phyloP scores from a whole-genome alignment of 2,113 vertebrate species.

The Zosterops lateralis region DNA sequence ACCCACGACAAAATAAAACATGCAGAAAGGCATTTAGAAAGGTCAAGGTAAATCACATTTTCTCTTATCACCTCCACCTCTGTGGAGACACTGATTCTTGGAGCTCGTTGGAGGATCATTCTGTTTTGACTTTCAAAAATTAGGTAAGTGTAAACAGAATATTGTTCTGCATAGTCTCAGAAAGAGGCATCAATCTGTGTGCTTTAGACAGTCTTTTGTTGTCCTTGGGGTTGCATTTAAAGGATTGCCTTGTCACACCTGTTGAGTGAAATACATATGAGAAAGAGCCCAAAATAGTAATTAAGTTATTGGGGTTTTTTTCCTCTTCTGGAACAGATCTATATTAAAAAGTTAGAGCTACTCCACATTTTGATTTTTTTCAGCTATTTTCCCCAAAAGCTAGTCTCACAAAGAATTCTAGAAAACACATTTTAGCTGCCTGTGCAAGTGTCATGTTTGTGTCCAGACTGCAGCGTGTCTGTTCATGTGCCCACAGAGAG shows the following conservation, averaged over 20 bases:
- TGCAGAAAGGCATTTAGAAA: not conserved
- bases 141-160: not conserved
- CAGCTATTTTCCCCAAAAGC: not conserved
- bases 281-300: not conserved
- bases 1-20: not conserved
- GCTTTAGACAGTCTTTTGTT: not conserved
- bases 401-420: not conserved
- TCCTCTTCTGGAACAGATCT: not conserved
- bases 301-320: not conserved
- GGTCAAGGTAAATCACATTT: not conserved
- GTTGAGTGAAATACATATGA: not conserved
- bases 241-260: not conserved
- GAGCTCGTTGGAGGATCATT: not conserved
- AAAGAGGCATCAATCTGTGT: not conserved
- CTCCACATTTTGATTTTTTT: not conserved
- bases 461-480: not conserved
- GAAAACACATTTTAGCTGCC: not conserved
- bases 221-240: not conserved
- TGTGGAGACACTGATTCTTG: not conserved
- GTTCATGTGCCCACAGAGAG: not conserved
- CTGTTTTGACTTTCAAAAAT: not conserved
- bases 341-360: not conserved
- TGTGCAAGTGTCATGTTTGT: fast-evolving
- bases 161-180: not conserved
- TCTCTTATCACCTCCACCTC: not conserved